These are phyloP conservation scores for Pygoscelis adeliae DNA, from an alignment of 2,113 vertebrate genomes.

Conservation along the genomic window DNA sequence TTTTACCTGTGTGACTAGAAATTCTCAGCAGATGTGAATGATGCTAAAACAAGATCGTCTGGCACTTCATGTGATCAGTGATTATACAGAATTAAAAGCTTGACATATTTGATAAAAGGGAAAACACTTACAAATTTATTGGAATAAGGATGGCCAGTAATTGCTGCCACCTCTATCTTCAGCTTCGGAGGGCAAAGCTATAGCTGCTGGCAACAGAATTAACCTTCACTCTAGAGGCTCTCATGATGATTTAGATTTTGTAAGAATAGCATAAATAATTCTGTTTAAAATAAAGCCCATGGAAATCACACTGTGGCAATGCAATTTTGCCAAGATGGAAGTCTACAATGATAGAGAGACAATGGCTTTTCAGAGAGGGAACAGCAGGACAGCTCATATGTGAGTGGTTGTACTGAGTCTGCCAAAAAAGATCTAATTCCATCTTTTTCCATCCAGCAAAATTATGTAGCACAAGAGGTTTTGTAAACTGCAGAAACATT, in stretches of 20 bases:
- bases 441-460: slow-evolving; percentile 42
- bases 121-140: slow-evolving; percentile 37
- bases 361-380: slow-evolving; percentile 34
- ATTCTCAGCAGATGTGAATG: slow-evolving; percentile 52
- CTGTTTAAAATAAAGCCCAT: slow-evolving; percentile 48
- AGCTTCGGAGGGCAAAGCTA: not conserved
- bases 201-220: slow-evolving; percentile 54
- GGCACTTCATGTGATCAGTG: not conserved
- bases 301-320: slow-evolving; percentile 21
- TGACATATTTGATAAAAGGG: slow-evolving; percentile 56
- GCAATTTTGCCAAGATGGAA: slow-evolving; percentile 40
- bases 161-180: not conserved
- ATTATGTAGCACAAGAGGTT: slow-evolving; percentile 28
- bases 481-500: slow-evolving; percentile 36
- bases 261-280: slow-evolving; percentile 58
- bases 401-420: not conserved
- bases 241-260: slow-evolving; percentile 45
- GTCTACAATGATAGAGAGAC: slow-evolving; percentile 20
- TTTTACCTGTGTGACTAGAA: slow-evolving; percentile 32
- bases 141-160: not conserved
- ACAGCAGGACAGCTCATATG: slow-evolving; percentile 43
- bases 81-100: slow-evolving; percentile 61
- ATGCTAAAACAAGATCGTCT: slow-evolving; percentile 51
- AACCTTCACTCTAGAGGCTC: slow-evolving; percentile 31
- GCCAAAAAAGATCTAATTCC: slow-evolving; percentile 48